A percentile compares a stretch with the other conserved stretches of the same genome.
Conservation (phyloP, 2,888 invertebrate species). For the Ischnus inquisitorius region DNA sequence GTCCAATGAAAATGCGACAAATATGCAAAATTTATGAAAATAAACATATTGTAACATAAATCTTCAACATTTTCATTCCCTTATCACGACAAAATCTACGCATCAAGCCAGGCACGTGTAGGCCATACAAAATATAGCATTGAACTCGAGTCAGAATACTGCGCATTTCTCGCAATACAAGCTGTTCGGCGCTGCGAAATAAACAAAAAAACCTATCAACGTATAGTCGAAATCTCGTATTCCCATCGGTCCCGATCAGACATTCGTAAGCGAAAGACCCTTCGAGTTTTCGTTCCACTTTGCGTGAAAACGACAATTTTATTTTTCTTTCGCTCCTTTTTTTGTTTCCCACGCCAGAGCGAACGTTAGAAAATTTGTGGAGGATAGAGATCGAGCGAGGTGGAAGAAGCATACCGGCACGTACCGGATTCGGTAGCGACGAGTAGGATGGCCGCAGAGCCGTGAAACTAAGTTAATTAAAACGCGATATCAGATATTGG, state of each 20-base stretch:
- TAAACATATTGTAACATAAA: no score
- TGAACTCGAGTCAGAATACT: neutral
- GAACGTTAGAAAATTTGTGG: slow-evolving; percentile 57
- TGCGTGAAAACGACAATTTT: neutral
- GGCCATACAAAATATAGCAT: neutral
- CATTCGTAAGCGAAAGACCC: slow-evolving; percentile 26
- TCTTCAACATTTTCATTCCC: no score
- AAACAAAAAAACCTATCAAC: neutral
- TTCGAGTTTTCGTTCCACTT: slow-evolving; percentile 22
- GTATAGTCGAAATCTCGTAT: slow-evolving; percentile 41
- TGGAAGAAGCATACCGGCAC: slow-evolving; percentile 34
- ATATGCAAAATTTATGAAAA: no score
- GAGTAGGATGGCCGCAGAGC: slow-evolving; percentile 66
- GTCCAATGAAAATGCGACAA: no score
- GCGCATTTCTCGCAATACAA: neutral
- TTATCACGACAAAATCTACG: no score
- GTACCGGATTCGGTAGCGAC: slow-evolving; percentile 8
- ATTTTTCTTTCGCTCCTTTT: slow-evolving; percentile 39
- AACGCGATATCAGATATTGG: slow-evolving; percentile 79
- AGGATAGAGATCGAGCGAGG: slow-evolving; percentile 22
- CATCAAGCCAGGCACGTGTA: neutral
- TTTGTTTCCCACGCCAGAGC: slow-evolving; percentile 40
- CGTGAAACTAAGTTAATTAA: slow-evolving; percentile 78
- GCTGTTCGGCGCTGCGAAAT: neutral
- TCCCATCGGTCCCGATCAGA: slow-evolving; percentile 21